Evolutionary conservation across 2,888 invertebrate species (phyloP).

Genomic region (Caenorhabditis uteleia): DNA sequence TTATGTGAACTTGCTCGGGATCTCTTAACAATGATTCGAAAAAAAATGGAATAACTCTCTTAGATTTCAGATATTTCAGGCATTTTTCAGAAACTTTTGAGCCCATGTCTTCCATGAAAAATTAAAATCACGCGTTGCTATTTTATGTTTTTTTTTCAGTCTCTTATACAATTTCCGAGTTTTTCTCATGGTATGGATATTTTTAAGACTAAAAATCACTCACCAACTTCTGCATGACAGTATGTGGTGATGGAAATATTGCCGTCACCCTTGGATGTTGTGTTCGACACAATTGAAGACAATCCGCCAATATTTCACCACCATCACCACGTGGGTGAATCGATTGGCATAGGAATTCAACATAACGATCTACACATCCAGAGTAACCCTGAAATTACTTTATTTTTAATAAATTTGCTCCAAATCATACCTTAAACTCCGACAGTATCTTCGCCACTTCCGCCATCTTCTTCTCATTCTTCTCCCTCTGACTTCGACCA

Average conservation of each 20-base stretch:
- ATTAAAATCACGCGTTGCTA: no score
- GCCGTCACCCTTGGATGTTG: constrained; percentile 79
- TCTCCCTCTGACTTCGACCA: constrained; percentile 83
- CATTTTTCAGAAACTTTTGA: no score
- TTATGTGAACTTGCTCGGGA: no score
- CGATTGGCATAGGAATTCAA: constrained; percentile 87
- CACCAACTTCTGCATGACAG: constrained; percentile 97
- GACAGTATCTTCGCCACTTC: constrained; percentile 88
- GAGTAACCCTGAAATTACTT: constrained; percentile 79
- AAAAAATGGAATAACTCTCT: no score
- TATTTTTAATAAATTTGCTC: constrained; percentile 7
- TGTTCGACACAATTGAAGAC: constrained; percentile 86
- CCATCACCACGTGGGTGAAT: constrained; percentile 71
- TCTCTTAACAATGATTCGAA: no score
- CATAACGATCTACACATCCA: constrained; percentile 93
- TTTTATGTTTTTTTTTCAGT: no score
- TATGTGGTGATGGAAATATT: constrained; percentile 92
- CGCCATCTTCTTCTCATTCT: constrained; percentile 90
- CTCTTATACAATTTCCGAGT: no score
- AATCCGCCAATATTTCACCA: constrained; percentile 88
- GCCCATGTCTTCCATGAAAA: no score
- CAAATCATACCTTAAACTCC: constrained; percentile 80
- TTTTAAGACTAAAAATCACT: not conserved
- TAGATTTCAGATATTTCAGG: no score
- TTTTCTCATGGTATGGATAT: no score